Evolutionary conservation across 2,888 invertebrate genomes (phyloP), one percentile per base, ranked within the genome.

Genomic region (Trichogramma evanescens): DNA sequence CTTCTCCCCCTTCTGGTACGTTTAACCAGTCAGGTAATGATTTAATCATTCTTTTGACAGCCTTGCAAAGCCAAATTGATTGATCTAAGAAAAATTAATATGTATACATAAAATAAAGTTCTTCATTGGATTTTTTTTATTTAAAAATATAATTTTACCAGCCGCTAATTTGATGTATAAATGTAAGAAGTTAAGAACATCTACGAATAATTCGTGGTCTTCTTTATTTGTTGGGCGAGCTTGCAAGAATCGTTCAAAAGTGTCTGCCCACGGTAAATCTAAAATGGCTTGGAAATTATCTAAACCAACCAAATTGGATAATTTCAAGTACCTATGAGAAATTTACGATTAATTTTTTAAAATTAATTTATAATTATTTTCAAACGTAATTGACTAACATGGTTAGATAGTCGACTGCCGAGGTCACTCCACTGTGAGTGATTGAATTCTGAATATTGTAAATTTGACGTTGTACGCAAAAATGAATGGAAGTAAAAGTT

Each of bases 151-250:
- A 54, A 43, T 13, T 45, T 50, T 65, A 76, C 74, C 72, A 51
- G 64, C 58, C 38, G 68, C 69, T 41, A 70, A 62, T 56, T 71
- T 72, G 9, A 75, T 68, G 56, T 72, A 74, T n/a, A 73, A 65
- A 41, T 72, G 72, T 26, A 81, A 65, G 68, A 80, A 79, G 57
- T 75, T 70, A 6, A 81, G 67, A 54, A 85, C 77, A 42, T 81
- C 74, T 4, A 81, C 78, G 53, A 89, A 80, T 41, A 89, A 74
- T 13, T 82, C 75, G 26, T 82, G 81, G 71, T 89, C 89, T 46
- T 86, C 83, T 53, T 82, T 78, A 53, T 84, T 86, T 0, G 86
- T 84, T 0, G 89, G 89, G 51, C 86, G 82, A 2, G 85, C 82
- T 60, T 80, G 77, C 49, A 89, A 75, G 73, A 86, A 89, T 48